A percentile compares a stretch with the other conserved stretches of the same genome.
phyloP scores from a whole-genome alignment of 2,797 vertebrate genomes.

The Megaceryle alcyon region DNA sequence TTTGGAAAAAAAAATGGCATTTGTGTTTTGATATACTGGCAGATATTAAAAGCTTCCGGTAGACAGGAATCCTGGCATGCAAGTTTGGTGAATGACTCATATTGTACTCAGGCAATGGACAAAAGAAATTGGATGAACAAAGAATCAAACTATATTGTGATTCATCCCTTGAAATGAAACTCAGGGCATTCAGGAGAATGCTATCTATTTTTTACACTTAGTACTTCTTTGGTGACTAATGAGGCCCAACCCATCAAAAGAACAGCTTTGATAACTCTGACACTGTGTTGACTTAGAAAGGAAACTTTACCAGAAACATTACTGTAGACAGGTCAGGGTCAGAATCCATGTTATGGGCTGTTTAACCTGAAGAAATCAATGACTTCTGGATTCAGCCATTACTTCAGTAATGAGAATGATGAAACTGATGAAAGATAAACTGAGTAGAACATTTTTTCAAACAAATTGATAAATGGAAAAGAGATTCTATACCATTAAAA shows the following conservation, averaged over 20 bases:
- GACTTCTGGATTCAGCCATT: background rate
- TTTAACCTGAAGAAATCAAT: background rate
- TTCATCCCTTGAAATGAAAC: background rate
- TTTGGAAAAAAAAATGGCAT: fast-evolving
- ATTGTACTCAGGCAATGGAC: background rate
- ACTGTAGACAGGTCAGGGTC: background rate
- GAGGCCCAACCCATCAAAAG: background rate
- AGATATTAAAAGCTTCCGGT: background rate
- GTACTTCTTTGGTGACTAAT: background rate
- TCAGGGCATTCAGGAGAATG: background rate
- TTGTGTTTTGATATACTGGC: background rate
- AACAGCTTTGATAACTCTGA: background rate
- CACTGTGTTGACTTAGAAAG: background rate
- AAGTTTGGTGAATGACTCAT: background rate
- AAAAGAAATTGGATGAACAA: background rate
- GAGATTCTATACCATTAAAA: slow-evolving; percentile 50
- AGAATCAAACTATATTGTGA: background rate
- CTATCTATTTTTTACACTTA: background rate
- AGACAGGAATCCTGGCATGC: background rate
- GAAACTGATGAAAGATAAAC: slow-evolving; percentile 18
- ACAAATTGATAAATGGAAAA: slow-evolving; percentile 17
- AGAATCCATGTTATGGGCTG: background rate
- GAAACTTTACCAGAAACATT: background rate
- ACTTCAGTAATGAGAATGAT: background rate
- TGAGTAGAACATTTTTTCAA: background rate